These are phyloP conservation scores for Dastarcus helophoroides DNA, from an alignment of 2,888 invertebrate genomes.

Conservation along the genomic window DNA sequence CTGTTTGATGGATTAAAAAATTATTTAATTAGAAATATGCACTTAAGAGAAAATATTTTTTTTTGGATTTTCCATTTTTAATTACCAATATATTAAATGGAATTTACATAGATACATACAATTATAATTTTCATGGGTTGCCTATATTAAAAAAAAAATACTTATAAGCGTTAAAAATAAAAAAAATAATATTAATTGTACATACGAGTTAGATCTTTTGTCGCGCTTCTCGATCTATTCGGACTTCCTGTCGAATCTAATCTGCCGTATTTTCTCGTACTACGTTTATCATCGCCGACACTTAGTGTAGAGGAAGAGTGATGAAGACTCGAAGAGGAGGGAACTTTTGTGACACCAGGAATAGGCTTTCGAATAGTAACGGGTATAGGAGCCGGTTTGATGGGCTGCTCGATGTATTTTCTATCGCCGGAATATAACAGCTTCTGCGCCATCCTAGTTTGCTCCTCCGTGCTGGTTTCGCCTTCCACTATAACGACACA, in stretches of 20 bases:
- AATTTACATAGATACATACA: too few species aligned
- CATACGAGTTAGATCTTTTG: conserved; percentile 74
- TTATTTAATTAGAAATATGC: too few species aligned
- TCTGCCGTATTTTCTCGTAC: conserved; percentile 54
- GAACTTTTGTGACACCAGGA: conserved; percentile 39
- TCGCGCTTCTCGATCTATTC: conserved; percentile 77
- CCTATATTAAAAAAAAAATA: too few species aligned
- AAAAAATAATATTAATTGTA: conserved; percentile 16
- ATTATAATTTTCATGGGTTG: too few species aligned
- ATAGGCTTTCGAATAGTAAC: conserved; percentile 50
- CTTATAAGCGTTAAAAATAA: conserved; percentile 1
- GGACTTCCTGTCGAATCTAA: conserved; percentile 68
- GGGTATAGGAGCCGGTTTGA: conserved; percentile 68
- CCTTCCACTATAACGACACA: conserved; percentile 96
- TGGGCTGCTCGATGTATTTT: conserved; percentile 74
- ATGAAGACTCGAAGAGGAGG: conserved; percentile 33
- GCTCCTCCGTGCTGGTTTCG: conserved; percentile 62
- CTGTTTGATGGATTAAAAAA: too few species aligned
- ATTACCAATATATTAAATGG: too few species aligned
- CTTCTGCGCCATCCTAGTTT: conserved; percentile 74
- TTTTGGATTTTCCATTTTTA: too few species aligned
- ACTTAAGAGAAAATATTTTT: too few species aligned
- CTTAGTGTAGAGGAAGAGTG: conserved; percentile 34
- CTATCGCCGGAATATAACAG: conserved; percentile 84
- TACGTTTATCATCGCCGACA: conserved; percentile 39